phyloP scores from a whole-genome alignment of 2,797 vertebrate genomes.

The Tenualosa ilisha region DNA sequence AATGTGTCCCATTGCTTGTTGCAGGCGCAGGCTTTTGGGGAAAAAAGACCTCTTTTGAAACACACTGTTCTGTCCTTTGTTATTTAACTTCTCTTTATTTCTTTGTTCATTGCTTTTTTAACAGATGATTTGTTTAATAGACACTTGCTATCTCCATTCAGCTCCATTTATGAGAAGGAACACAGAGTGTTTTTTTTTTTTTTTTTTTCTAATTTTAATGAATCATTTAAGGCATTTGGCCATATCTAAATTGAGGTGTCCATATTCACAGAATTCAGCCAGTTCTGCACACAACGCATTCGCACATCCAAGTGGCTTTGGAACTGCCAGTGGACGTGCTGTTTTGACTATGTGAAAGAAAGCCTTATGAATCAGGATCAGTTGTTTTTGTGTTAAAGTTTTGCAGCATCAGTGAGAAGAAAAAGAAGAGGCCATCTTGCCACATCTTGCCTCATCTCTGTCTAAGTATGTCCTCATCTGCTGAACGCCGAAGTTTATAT shows the following conservation, averaged over 20 bases:
- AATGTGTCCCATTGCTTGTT: slow-evolving; percentile 47
- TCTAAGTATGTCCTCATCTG: not conserved
- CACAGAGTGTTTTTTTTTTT: no score
- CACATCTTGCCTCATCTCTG: not conserved
- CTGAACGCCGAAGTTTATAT: not conserved
- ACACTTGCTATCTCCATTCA: not conserved
- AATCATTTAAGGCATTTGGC: not conserved
- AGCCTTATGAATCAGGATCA: not conserved
- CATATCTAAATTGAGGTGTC: not conserved
- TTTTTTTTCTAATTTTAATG: not conserved
- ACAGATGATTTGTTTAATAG: slow-evolving; percentile 22
- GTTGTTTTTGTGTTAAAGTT: not conserved
- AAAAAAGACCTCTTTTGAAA: slow-evolving; percentile 15
- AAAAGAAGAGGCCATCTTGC: not conserved
- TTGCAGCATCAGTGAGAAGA: not conserved
- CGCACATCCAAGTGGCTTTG: not conserved
- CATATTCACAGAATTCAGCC: not conserved
- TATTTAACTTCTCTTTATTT: slow-evolving; percentile 40
- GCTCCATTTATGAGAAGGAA: not conserved
- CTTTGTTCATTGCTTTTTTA: slow-evolving; percentile 38
- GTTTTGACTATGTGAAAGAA: not conserved
- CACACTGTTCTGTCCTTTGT: slow-evolving; percentile 38
- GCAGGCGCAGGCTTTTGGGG: slow-evolving; percentile 31
- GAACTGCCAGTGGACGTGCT: not conserved
- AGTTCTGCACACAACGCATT: not conserved